Base-by-base conservation (phyloP, 2,113 vertebrate genomes). In the Hirundichthys speculiger region DNA sequence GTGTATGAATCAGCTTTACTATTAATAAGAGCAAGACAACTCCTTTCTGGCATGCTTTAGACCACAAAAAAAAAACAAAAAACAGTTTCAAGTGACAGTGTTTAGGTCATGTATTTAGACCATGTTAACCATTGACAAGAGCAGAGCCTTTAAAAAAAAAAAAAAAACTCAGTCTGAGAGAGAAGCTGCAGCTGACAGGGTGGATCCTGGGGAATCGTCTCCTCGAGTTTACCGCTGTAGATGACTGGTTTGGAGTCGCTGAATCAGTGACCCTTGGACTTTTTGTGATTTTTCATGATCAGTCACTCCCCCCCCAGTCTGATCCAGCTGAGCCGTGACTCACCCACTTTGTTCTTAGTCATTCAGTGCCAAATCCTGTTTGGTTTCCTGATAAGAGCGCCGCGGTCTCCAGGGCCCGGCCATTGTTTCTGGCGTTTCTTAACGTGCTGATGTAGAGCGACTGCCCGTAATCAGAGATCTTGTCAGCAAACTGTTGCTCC, bases 301-400 rank as follows among this genome's bases (percentile, higher is more conserved):
- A 65, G 53, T 54, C 14, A 41, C 57, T 18, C 74, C 56, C 43
- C 61, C 51, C 19, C 20, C 24, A 5, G 22, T 76, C 69, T 73
- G 47, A 75, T 80, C 61, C 77, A 62, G 50, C 66, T 59, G 50
- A n/a, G 60, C 21, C 64, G 54, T 86, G 86, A 80, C 59, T 88
- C 71, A 83, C 30, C 30, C 41, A 40, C 21, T 68, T 75, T 52
- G 51, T 39, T 68, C 60, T 82, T 72, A 73, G 64, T 85, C 72
- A 89, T 78, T 58, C 13, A 4, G n/a, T 41, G 48, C 30, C 47
- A 74, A 76, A 77, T 65, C 72, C 67, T 75, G 61, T 70, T 81
- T 83, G 19, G 43, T 60, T 64, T 61, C 43, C 52, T 50, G 59
- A 38, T 47, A 34, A 69, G 45, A 64, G 2, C 19, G 1, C 14